phyloP scores from a whole-genome alignment of 2,888 invertebrate species.

The Allygus modestus region DNA sequence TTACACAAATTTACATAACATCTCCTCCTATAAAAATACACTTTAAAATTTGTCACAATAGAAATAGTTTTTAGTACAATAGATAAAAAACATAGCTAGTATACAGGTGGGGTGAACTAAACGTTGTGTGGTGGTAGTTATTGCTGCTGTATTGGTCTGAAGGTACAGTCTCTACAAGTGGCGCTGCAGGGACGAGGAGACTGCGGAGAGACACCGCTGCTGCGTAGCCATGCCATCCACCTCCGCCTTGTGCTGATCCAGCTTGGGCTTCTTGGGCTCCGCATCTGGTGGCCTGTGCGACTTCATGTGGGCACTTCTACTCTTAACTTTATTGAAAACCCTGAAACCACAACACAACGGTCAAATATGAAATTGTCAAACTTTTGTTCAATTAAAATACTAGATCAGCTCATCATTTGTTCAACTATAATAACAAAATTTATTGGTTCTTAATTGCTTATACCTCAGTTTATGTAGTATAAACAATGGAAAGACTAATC shows the following conservation, averaged over 20 bases:
- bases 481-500: no score
- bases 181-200: constrained; percentile 49
- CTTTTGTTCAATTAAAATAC: no score
- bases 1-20: constrained; percentile 45
- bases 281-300: constrained; percentile 95
- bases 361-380: no score
- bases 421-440: no score
- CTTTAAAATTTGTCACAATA: constrained; percentile 50
- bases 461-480: no score
- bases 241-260: constrained; percentile 69
- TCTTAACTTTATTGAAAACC: constrained; percentile 98
- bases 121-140: constrained; percentile 5
- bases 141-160: constrained; percentile 59
- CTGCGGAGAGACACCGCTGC: constrained; percentile 61
- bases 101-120: constrained; percentile 15
- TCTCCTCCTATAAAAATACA: constrained; percentile 57
- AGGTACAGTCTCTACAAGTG: constrained; percentile 62
- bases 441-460: no score
- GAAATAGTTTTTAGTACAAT: constrained; percentile 49
- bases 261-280: constrained; percentile 84
- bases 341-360: constrained; percentile 79
- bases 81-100: constrained; percentile 42
- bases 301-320: constrained; percentile 99
- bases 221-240: constrained; percentile 61
- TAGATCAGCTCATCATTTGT: no score